Evolutionary conservation across 2,888 invertebrate species (phyloP), one percentile per base, ranked within the genome.

Genomic region (Phengaris alcon): DNA sequence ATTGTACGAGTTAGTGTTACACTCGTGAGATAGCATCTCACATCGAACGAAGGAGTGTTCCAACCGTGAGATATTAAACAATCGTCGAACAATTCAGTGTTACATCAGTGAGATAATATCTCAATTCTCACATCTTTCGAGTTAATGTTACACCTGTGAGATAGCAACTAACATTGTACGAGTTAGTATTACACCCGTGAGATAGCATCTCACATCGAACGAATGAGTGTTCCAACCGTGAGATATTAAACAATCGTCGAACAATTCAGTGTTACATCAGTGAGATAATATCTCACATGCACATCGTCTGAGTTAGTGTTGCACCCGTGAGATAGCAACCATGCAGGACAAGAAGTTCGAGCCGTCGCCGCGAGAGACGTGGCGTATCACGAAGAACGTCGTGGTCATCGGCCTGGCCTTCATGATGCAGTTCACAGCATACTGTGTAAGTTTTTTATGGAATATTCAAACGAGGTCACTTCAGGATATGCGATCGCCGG

Each of bases 401-500:
- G 85, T 93, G 68, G 80, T 94, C 76, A 89, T 96, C 81, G 95
- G 95, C 77, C 72, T 95, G 5, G 95, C 95, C 0, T 96, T 96
- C 84, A 94, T 96, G 89, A 93, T 95, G 80, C 94, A 95, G 35
- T 95, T 96, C 84, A 96, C 95, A 0, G 95, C 96, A 0, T 96
- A 95, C 89, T 85, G 85, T 78, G 87, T 88, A 73, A 86, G 86
- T 83, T 44, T 8, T 54, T 9, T 7, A 51, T 10, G 51, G 6
- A 51, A 51, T 51, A 51, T 2, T 1, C 10, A 51, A 51, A 35
- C 35, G 35, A 4, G 35, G 4, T 35, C 4, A 35, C 35, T 35
- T 35, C 35, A 35, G 35, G 35, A 35, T 35, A 35, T 0, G 35
- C 2, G 35, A 35, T 35, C 35, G 4, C 35, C 35, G 35, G 35